Evolutionary conservation across 2,797 vertebrate genomes (phyloP).

Genomic region (Macropodus opercularis): DNA sequence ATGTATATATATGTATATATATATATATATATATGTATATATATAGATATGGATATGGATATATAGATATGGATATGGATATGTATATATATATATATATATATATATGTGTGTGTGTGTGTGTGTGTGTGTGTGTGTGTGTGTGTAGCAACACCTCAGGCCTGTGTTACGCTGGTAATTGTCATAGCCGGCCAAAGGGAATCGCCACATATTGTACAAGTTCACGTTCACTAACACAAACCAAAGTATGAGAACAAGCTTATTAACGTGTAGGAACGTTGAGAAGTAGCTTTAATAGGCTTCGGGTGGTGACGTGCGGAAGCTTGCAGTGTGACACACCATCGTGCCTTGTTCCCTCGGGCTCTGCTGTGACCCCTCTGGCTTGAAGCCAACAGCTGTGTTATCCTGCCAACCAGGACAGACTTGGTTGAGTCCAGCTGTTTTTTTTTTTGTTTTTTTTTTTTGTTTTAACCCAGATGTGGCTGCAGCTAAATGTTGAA

Average conservation of each 20-base stretch:
- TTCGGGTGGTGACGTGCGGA: slow-evolving; percentile 47
- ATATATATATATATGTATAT: too few relatives aligned
- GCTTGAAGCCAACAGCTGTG: slow-evolving; percentile 20
- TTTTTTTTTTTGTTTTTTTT: too few relatives aligned
- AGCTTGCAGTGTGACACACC: slow-evolving; percentile 31
- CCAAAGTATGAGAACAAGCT: slow-evolving; percentile 24
- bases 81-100: too few relatives aligned
- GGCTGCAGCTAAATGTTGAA: slow-evolving; percentile 20
- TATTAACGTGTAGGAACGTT: slow-evolving; percentile 27
- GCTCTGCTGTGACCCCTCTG: slow-evolving; percentile 49
- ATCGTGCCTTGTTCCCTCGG: not conserved
- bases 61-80: too few relatives aligned
- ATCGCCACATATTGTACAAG: too few relatives aligned
- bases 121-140: too few relatives aligned
- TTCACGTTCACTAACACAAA: slow-evolving; percentile 18
- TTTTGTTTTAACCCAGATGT: slow-evolving; percentile 19
- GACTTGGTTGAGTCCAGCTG: slow-evolving; percentile 38
- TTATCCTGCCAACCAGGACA: slow-evolving; percentile 39
- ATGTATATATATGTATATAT: too few relatives aligned
- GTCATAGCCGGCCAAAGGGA: too few relatives aligned
- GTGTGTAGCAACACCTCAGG: too few relatives aligned
- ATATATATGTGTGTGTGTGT: too few relatives aligned
- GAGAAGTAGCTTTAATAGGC: slow-evolving; percentile 62
- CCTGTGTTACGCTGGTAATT: too few relatives aligned
- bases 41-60: too few relatives aligned